phyloP scores from a whole-genome alignment of 2,113 vertebrate genomes.

The Coregonus clupeaformis region DNA sequence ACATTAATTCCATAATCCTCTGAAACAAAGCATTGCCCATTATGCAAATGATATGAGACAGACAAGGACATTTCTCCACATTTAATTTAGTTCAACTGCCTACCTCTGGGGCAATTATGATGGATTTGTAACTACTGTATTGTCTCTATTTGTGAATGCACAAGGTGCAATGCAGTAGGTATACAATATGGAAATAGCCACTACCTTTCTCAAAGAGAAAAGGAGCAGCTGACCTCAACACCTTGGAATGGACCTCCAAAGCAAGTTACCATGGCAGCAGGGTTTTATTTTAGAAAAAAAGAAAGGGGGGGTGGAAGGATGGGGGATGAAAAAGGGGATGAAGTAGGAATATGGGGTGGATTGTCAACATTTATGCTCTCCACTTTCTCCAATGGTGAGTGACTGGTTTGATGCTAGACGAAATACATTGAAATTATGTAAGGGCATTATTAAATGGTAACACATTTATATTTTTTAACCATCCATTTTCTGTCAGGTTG shows the following conservation, averaged over 20 bases:
- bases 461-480: too few species aligned
- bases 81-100: slow-evolving; percentile 24
- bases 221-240: slow-evolving; percentile 25
- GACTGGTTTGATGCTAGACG: not conserved
- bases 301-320: not conserved
- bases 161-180: not conserved
- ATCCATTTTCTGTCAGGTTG: too few species aligned
- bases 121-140: slow-evolving; percentile 9
- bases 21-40: slow-evolving; percentile 22
- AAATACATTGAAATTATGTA: too few species aligned
- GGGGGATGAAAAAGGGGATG: not conserved
- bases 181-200: not conserved
- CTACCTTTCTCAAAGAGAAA: slow-evolving; percentile 7
- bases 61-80: slow-evolving; percentile 17
- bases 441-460: too few species aligned
- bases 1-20: slow-evolving; percentile 24
- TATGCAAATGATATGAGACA: slow-evolving; percentile 23
- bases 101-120: slow-evolving; percentile 21
- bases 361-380: slow-evolving; percentile 6
- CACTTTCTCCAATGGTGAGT: too few species aligned
- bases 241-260: slow-evolving; percentile 20
- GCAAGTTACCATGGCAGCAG: slow-evolving; percentile 48
- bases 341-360: not conserved
- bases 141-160: slow-evolving; percentile 8
- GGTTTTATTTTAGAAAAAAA: slow-evolving; percentile 17